phyloP scores from a whole-genome alignment of 2,797 vertebrate species.

The Paramormyrops hopkinsi region DNA sequence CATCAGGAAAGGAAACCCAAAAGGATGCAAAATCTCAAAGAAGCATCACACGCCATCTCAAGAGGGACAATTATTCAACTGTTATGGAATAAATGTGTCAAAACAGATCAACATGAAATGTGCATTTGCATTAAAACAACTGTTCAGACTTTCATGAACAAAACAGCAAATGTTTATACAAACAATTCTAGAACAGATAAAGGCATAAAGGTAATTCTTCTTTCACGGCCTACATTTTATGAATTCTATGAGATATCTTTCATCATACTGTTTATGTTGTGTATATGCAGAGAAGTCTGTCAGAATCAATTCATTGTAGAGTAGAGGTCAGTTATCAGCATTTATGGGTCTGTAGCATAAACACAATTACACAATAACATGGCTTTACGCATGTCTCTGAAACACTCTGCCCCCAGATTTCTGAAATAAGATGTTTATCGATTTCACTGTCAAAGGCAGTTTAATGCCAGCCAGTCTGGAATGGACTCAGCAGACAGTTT shows the following conservation, averaged over 20 bases:
- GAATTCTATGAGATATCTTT: neutral
- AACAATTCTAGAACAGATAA: neutral
- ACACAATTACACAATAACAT: neutral
- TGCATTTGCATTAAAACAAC: neutral
- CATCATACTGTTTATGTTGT: neutral
- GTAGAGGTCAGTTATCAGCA: neutral
- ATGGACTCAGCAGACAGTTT: neutral
- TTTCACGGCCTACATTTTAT: neutral
- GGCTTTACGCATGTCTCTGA: neutral
- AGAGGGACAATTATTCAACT: neutral
- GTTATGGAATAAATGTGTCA: neutral
- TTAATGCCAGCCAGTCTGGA: neutral
- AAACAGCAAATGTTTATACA: neutral
- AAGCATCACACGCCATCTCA: neutral
- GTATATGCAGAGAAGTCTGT: neutral
- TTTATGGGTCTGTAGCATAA: neutral
- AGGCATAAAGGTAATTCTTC: neutral
- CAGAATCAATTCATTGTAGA: neutral
- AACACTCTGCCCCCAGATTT: neutral
- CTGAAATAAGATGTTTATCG: neutral
- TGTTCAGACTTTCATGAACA: neutral
- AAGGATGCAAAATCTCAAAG: neutral
- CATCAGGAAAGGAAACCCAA: neutral
- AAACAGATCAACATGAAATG: neutral
- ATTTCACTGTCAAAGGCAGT: neutral